Evolutionary conservation across 2,797 vertebrate genomes (phyloP).

Genomic region (Pangasius djambal): DNA sequence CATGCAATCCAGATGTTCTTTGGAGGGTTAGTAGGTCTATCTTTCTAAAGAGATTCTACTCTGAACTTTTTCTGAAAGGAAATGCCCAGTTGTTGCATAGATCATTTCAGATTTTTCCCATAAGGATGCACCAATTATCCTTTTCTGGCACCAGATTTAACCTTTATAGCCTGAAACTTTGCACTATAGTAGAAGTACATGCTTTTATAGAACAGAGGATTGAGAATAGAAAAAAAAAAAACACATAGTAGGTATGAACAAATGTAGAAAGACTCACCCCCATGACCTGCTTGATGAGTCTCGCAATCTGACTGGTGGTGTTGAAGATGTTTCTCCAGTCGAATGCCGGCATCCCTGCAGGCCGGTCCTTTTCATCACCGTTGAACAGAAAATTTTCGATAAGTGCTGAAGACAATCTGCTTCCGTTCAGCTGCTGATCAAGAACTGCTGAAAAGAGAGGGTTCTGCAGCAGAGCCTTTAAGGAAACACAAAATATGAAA

Average conservation of each 20-base stretch:
- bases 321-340: conserved; percentile 85
- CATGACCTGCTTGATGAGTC: conserved; percentile 84
- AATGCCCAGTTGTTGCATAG: not conserved
- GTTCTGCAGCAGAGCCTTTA: conserved; percentile 79
- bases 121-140: not conserved
- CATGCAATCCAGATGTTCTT: not conserved
- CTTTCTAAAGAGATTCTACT: not conserved
- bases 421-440: conserved; percentile 71
- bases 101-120: not conserved
- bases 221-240: not conserved
- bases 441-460: conserved; percentile 72
- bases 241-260: not conserved
- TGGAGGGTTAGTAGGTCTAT: not conserved
- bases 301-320: conserved; percentile 75
- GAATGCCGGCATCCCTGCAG: conserved; percentile 61
- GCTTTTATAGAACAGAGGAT: not conserved
- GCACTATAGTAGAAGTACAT: not conserved
- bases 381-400: conserved; percentile 84
- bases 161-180: not conserved
- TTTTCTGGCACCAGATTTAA: not conserved
- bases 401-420: conserved; percentile 75
- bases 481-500: conserved; percentile 12
- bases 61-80: not conserved
- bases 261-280: conserved; percentile 74
- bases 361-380: conserved; percentile 69